Base-by-base conservation (phyloP, 2,888 invertebrate genomes). In the Mesorhabditis spiculigera region DNA sequence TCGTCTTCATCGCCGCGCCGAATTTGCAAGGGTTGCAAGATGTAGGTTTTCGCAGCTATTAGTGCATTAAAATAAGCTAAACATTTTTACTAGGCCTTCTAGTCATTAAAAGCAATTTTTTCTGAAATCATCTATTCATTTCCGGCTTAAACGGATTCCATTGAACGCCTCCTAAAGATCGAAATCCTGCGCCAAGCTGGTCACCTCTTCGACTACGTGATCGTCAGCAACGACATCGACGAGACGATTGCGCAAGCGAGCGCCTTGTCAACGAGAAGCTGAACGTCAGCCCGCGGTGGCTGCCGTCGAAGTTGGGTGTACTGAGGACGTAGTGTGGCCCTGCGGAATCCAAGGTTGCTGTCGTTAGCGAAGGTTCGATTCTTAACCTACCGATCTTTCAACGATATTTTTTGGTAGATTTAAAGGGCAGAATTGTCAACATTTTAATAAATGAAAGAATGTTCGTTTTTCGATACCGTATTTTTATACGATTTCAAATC, bases 171-270 rank as follows among this genome's bases (percentile, higher is more conserved):
- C 78, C 93, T 94, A 93, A 94, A 84, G 98, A 98, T 96, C 67
- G 96, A 98, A 83, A 91, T 95, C 88, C 90, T 99, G 75, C 92
- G 94, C 58, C 93, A 94, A 86, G 94, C 96, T 89, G 96, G 97
- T 64, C 98, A 98, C 88, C 94, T 94, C 89, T 98, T 98, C 89
- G 98, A 99, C 89, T 90, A 95, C 87, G 94, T 92, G 81, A 95
- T 98, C 86, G 93, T 97, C 77, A 98, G 98, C 90, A 97, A 96
- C 89, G 97, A 99, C 89, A 98, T 98, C 76, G 96, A 97, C 87
- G 81, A 76, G 87, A 98, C 98, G 61, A 95, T 98, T 84, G 91
- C 91, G 64, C 92, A n/a, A 93, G 76, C 89, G 86, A 86, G 68
- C 69, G 81, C 62, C 71, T 86, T 66, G 84, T 84, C n/a, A n/a